Evolutionary conservation across 2,888 invertebrate species (phyloP).

Genomic region (Empis stercorea): DNA sequence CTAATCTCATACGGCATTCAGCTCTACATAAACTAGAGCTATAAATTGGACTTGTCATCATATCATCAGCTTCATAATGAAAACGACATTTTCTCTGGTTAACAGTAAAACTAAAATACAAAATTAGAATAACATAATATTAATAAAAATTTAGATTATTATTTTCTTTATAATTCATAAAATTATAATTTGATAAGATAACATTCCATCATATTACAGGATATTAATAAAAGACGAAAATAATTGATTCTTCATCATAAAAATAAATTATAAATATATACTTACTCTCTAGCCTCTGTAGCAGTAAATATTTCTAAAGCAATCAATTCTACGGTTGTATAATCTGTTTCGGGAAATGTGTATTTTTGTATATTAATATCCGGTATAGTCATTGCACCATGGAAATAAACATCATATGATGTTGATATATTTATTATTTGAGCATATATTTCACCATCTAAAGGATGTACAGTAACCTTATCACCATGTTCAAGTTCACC

Average conservation of each 20-base stretch:
- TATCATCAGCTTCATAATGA: slow-evolving; percentile 47
- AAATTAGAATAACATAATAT: no score
- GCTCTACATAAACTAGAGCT: slow-evolving; percentile 55
- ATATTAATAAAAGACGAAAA: no score
- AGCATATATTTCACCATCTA: slow-evolving; percentile 64
- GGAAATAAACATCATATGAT: slow-evolving; percentile 51
- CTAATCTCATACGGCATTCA: slow-evolving; percentile 53
- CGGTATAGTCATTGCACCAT: slow-evolving; percentile 54
- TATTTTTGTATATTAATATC: slow-evolving; percentile 48
- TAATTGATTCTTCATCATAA: no score
- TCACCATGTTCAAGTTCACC: slow-evolving; percentile 34
- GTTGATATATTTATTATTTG: slow-evolving; percentile 58
- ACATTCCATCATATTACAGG: no score
- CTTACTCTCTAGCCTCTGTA: slow-evolving; percentile 41
- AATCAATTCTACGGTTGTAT: slow-evolving; percentile 46
- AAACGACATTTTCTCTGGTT: slow-evolving; percentile 57
- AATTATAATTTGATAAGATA: no score
- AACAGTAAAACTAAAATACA: slow-evolving; percentile 40
- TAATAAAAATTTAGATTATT: no score
- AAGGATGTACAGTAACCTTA: slow-evolving; percentile 47
- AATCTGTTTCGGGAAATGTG: slow-evolving; percentile 40
- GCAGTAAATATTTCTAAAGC: slow-evolving; percentile 47
- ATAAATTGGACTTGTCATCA: slow-evolving; percentile 54
- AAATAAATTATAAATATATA: background rate
- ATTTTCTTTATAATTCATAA: no score